Conservation (phyloP, 2,797 vertebrate species). For the Crocodylus rhombifer region DNA sequence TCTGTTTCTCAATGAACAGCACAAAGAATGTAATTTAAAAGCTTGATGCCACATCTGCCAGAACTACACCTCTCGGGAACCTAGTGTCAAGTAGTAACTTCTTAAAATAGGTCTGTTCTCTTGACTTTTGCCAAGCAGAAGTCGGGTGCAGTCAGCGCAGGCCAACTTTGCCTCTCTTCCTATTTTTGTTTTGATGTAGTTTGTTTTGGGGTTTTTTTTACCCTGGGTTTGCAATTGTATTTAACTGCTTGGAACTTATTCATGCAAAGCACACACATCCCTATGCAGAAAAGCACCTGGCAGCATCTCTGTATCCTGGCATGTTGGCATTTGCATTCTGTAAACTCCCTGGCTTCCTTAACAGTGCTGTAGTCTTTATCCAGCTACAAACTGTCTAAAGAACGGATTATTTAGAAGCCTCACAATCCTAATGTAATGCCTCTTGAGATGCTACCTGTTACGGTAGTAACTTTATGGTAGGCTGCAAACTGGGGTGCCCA, state of each 20-base stretch:
- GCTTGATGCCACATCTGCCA: not conserved
- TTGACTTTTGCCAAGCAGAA: not conserved
- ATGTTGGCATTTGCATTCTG: constrained; percentile 25
- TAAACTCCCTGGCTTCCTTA: constrained; percentile 14
- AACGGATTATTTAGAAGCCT: not conserved
- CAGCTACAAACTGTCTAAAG: not conserved
- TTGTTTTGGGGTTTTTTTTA: not conserved
- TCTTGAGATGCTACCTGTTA: not conserved
- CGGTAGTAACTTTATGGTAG: not conserved
- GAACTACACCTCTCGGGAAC: not conserved
- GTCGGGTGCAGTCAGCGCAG: not conserved
- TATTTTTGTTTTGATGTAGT: not conserved
- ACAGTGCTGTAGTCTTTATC: not conserved
- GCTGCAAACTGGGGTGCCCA: not conserved
- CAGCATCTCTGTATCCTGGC: constrained; percentile 30
- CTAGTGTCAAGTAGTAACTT: not conserved
- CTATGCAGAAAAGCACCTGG: constrained; percentile 4
- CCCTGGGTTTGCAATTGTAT: constrained; percentile 16
- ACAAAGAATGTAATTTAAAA: not conserved
- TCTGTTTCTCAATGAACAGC: not conserved
- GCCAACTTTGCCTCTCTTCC: not conserved
- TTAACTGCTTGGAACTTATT: constrained; percentile 65
- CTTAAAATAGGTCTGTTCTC: not conserved
- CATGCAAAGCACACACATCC: constrained; percentile 10
- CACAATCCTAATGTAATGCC: fast-evolving